Percentiles rank a stretch among this genome's conserved stretches.
phyloP scores from a whole-genome alignment of 2,888 invertebrate species.

The Cephus spinipes region DNA sequence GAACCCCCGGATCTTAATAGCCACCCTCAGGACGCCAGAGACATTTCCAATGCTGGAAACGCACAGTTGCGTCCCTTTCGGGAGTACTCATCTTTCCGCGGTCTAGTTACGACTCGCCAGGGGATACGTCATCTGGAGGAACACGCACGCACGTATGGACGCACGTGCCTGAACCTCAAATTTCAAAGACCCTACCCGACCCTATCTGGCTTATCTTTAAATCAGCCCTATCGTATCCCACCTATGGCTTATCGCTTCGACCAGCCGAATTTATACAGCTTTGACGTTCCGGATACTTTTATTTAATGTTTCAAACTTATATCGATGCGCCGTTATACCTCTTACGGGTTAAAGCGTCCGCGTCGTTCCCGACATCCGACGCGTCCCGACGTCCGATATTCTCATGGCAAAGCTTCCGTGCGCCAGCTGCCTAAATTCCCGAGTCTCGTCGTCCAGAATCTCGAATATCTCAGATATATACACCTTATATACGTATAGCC shows the following conservation, averaged over 20 bases:
- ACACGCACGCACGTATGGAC: not conserved
- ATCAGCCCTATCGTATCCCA: not conserved
- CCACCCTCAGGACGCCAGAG: not conserved
- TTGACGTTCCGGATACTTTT: not conserved
- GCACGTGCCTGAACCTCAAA: not conserved
- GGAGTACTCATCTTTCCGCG: not conserved
- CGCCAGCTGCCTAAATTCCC: slow-evolving; percentile 23
- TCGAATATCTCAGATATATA: slow-evolving; percentile 26
- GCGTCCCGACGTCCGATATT: not conserved
- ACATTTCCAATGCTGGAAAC: not conserved
- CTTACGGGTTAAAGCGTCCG: not conserved
- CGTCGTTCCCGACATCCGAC: not conserved
- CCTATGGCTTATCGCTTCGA: not conserved
- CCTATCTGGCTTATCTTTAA: not conserved
- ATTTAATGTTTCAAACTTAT: not conserved
- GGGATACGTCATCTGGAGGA: not conserved
- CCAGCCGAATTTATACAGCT: not conserved
- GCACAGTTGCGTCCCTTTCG: not conserved
- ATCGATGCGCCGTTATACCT: not conserved
- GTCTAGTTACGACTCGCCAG: not conserved
- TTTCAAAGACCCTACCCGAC: not conserved
- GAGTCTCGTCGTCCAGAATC: slow-evolving; percentile 32
- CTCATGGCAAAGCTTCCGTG: not conserved
- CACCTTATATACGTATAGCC: not conserved
- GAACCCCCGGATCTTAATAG: not conserved